These are phyloP conservation scores for Athetis lepigone DNA, from an alignment of 2,888 invertebrate species.

Conservation along the genomic window DNA sequence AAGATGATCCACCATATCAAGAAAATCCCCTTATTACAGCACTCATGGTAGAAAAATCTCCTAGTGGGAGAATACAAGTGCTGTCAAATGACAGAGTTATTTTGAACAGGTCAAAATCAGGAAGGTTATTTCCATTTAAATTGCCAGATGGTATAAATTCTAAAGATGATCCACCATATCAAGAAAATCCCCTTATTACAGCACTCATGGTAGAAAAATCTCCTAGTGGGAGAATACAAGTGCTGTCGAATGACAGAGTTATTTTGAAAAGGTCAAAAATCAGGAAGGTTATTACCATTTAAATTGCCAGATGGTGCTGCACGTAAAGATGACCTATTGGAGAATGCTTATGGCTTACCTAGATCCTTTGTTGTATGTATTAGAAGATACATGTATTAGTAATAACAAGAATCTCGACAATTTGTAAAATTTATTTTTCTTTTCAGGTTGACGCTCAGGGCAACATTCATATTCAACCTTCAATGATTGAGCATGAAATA, in stretches of 20 bases:
- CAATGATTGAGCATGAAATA: constrained; percentile 10
- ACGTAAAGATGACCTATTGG: neutral
- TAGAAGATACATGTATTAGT: constrained; percentile 1
- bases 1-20: constrained; percentile 9
- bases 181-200: constrained; percentile 6
- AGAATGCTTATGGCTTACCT: constrained; percentile 11
- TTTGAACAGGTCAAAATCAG: constrained; percentile 9
- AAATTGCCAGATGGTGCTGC: constrained; percentile 16
- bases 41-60: constrained; percentile 13
- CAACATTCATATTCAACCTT: constrained; percentile 1
- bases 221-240: constrained; percentile 11
- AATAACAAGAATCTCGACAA: constrained; percentile 13
- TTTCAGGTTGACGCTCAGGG: constrained; percentile 5
- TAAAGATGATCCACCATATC: constrained; percentile 5
- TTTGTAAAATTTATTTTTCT: constrained; percentile 6
- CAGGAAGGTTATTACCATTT: constrained; percentile 20
- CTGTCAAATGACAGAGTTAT: constrained; percentile 21
- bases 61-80: constrained; percentile 11
- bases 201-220: constrained; percentile 11
- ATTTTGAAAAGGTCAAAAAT: constrained; percentile 12
- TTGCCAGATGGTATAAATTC: constrained; percentile 13
- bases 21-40: constrained; percentile 4
- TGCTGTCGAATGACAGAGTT: constrained; percentile 21
- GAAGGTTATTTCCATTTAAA: constrained; percentile 21
- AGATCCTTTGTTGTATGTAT: constrained; percentile 15